These are phyloP conservation scores for Lycocerus yunnanus DNA, from an alignment of 2,888 invertebrate species.

Conservation along the genomic window DNA sequence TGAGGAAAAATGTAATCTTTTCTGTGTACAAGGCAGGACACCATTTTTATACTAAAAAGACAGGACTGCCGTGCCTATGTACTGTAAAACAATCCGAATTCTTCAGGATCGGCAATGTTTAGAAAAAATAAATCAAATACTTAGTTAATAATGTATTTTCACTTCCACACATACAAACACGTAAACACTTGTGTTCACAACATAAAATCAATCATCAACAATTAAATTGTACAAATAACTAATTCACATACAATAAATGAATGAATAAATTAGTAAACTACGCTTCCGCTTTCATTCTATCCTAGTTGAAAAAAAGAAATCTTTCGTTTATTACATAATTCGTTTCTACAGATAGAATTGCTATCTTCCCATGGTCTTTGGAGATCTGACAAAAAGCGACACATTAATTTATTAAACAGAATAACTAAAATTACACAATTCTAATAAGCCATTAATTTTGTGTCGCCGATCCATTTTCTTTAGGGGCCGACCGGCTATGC, in stretches of 20 bases:
- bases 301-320: not conserved
- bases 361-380: not conserved
- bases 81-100: too few relatives aligned
- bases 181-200: not conserved
- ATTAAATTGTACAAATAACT: not conserved
- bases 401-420: not conserved
- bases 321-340: not conserved
- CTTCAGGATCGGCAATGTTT: too few relatives aligned
- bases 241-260: not conserved
- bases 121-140: not conserved
- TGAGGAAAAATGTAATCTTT: too few relatives aligned
- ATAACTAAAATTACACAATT: constrained; percentile 2
- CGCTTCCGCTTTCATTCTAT: not conserved
- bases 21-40: too few relatives aligned
- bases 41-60: too few relatives aligned
- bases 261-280: not conserved
- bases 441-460: constrained; percentile 33
- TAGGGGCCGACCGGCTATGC: constrained; percentile 51
- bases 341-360: not conserved
- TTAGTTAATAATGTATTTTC: not conserved
- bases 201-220: not conserved
- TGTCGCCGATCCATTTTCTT: constrained; percentile 51
- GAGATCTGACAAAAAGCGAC: not conserved
- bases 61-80: too few relatives aligned
- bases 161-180: not conserved